A percentile compares a stretch with the other conserved stretches of the same genome.
These are phyloP conservation scores for Delichon dasypus DNA, from an alignment of 2,797 vertebrate species.

Conservation along the genomic window DNA sequence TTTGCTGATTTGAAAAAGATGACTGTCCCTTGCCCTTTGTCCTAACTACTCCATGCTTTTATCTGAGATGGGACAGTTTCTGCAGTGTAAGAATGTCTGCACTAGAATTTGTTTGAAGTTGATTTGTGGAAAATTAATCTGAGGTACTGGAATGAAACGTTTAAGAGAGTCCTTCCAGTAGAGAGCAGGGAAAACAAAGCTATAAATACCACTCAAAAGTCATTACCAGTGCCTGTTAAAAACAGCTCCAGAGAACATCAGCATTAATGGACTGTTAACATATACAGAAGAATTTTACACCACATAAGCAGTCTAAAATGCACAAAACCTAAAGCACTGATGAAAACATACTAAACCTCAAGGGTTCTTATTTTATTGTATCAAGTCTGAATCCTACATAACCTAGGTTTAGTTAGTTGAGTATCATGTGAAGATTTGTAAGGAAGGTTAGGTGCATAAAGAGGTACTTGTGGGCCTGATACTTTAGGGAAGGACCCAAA, in stretches of 20 bases:
- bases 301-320: background rate
- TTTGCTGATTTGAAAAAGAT: constrained; percentile 5
- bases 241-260: background rate
- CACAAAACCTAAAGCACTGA: background rate
- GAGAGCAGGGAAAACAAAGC: constrained; percentile 4
- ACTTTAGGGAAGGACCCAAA: background rate
- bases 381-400: background rate
- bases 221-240: background rate
- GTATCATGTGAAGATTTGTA: background rate
- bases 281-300: background rate
- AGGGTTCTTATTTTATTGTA: background rate
- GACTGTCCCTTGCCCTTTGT: constrained; percentile 7
- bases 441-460: background rate
- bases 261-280: background rate
- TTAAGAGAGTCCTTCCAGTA: background rate
- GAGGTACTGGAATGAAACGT: background rate
- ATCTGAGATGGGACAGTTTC: constrained; percentile 9
- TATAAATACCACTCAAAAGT: constrained; percentile 5
- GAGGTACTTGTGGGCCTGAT: background rate
- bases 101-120: background rate
- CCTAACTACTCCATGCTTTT: background rate
- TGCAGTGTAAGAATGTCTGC: background rate
- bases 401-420: background rate
- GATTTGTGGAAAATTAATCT: constrained; percentile 18
- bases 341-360: background rate